Evolutionary conservation across 2,113 vertebrate genomes (phyloP).

Genomic region (Myrmecophaga tridactyla): DNA sequence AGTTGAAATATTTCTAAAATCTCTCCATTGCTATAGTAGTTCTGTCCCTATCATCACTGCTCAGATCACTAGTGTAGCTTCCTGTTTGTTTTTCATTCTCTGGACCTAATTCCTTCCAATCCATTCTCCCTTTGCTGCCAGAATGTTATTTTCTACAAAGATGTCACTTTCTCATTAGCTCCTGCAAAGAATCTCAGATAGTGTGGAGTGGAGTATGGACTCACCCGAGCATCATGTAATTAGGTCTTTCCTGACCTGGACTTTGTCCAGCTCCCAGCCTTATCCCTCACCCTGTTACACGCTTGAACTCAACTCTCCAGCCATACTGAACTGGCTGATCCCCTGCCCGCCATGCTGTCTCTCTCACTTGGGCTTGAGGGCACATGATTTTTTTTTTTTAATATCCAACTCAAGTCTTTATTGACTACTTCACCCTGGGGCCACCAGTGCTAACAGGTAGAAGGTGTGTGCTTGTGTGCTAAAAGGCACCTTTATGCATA

Average conservation of each 20-base stretch:
- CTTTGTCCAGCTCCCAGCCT: neutral
- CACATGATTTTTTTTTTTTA: neutral
- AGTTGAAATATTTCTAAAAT: neutral
- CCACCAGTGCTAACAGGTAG: constrained; percentile 28
- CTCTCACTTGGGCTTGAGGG: neutral
- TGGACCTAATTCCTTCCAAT: neutral
- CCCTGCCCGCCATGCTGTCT: neutral
- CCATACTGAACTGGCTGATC: neutral
- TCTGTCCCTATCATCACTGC: neutral
- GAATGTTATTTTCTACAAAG: neutral
- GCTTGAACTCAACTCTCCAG: neutral
- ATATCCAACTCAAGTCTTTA: constrained; percentile 73
- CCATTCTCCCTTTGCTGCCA: neutral
- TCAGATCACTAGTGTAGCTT: neutral
- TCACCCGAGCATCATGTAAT: neutral
- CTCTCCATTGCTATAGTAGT: neutral
- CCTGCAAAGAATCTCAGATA: neutral
- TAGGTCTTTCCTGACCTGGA: neutral
- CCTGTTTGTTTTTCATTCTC: neutral
- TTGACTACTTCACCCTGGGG: constrained; percentile 54
- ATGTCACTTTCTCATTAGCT: neutral
- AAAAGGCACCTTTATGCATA: neutral
- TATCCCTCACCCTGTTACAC: neutral
- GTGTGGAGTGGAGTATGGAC: neutral
- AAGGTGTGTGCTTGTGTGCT: neutral